These are phyloP conservation scores for Aphyosemion australe DNA, from an alignment of 2,113 vertebrate genomes.

Conservation along the genomic window DNA sequence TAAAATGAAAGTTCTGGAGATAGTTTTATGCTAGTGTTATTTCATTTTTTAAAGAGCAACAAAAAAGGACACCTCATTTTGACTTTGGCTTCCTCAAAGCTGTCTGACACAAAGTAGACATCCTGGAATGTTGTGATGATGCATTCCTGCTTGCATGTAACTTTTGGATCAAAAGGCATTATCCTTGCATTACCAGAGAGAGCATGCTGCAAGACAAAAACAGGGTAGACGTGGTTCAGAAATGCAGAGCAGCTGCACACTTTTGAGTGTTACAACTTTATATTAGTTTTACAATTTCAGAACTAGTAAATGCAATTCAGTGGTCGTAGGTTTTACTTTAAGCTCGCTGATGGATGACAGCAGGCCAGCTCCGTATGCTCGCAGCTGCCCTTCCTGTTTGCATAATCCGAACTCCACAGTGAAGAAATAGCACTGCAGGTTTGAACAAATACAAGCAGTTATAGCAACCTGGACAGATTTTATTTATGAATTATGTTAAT, in stretches of 20 bases:
- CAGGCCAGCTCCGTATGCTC: conserved; percentile 94
- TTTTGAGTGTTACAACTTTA: no score
- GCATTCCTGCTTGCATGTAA: conserved; percentile 92
- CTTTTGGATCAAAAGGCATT: conserved; percentile 90
- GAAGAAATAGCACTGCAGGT: conserved; percentile 95
- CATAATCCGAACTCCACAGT: conserved; percentile 98
- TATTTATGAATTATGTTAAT: not conserved
- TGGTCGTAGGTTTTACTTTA: conserved; percentile 79
- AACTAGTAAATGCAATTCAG: not conserved
- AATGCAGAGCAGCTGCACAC: not conserved
- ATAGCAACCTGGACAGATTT: not conserved
- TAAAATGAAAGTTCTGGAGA: not conserved
- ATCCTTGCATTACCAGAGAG: conserved; percentile 89
- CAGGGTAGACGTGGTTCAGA: not conserved
- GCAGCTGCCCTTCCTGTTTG: conserved; percentile 92
- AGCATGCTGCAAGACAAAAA: conserved; percentile 79
- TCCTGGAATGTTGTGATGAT: conserved; percentile 97
- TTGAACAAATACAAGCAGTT: not conserved
- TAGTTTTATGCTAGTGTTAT: no score
- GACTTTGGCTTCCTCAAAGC: conserved; percentile 95
- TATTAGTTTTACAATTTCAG: not conserved
- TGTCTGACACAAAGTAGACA: conserved; percentile 94
- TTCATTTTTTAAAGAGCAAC: not conserved
- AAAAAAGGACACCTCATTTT: conserved; percentile 88
- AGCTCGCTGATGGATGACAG: conserved; percentile 97